Evolutionary conservation across 2,888 invertebrate genomes (phyloP), one percentile per base, ranked within the genome.

Genomic region (Oscheius sp.): DNA sequence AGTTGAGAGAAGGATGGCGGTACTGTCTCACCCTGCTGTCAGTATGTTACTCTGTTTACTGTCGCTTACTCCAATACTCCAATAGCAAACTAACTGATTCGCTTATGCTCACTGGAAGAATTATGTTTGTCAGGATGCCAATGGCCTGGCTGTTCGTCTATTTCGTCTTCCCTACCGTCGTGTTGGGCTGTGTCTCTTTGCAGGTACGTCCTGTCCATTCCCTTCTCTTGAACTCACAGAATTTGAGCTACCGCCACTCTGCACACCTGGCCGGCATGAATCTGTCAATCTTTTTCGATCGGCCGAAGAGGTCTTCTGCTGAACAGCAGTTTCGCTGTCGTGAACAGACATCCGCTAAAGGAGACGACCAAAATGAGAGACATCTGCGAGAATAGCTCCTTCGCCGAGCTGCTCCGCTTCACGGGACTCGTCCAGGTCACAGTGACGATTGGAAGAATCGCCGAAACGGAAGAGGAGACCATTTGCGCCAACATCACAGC

Each of bases 371-470:
- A 50, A 33, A 65, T 65, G 50, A 65, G 32, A 1, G 65, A 50
- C 35, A 33, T 65, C 29, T 65, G 65, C 35, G 32, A 65, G 7
- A 33, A 32, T 10, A 11, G 48, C 13, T 32, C 42, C 21, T 47
- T 50, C 1, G 50, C 50, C 5, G 48, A 48, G 3, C 33, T 37
- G 29, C 48, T 63, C 13, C 33, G 33, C 9, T 65, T 48, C 35
- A 11, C 47, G 21, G 65, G 65, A 2, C 65, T 65, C 9, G 47
- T 65, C 50, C 65, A 50, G 13, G 65, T 65, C n/a, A 65, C 65
- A 33, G 48, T 65, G 50, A 65, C 65, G 7, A 50, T 65, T 32
- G 32, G 50, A n/a, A n/a, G 50, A 2, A 4, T 65, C 13, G 47
- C 42, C 13, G 33, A 29, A 9, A 13, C 32, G 7, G 65, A 65